These are phyloP conservation scores for Arge pagana DNA, from an alignment of 2,888 invertebrate genomes.

Conservation along the genomic window DNA sequence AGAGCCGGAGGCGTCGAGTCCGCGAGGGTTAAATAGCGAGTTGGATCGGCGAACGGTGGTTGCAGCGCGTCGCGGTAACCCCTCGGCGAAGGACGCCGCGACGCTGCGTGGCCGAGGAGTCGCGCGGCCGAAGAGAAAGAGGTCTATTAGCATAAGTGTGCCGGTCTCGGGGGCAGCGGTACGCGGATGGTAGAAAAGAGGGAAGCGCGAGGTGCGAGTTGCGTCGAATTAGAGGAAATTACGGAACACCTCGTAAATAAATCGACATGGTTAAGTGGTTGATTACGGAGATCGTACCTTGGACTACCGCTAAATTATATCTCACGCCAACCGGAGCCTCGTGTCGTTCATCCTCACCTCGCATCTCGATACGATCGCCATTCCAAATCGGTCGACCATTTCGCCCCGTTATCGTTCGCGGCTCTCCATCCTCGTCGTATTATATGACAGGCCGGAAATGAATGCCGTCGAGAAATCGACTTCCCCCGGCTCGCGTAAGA, in stretches of 20 bases:
- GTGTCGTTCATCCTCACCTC: too few relatives aligned
- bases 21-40: slow-evolving; percentile 19
- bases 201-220: slow-evolving; percentile 32
- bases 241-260: slow-evolving; percentile 58
- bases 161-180: slow-evolving; percentile 25
- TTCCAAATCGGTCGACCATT: too few relatives aligned
- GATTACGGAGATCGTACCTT: slow-evolving; percentile 54
- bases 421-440: too few relatives aligned
- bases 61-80: too few relatives aligned
- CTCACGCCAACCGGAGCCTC: slow-evolving; percentile 40
- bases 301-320: slow-evolving; percentile 58
- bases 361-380: too few relatives aligned
- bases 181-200: slow-evolving; percentile 10
- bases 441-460: too few relatives aligned
- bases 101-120: background rate
- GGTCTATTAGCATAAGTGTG: slow-evolving; percentile 41
- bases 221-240: slow-evolving; percentile 56
- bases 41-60: slow-evolving; percentile 26
- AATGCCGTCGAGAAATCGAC: too few relatives aligned
- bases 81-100: too few relatives aligned
- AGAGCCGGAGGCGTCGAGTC: slow-evolving; percentile 15
- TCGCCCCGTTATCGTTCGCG: too few relatives aligned
- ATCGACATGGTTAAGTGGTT: slow-evolving; percentile 56
- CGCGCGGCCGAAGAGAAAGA: slow-evolving; percentile 12
- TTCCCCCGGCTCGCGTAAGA: too few relatives aligned